Base-by-base conservation (phyloP, 2,888 invertebrate species). In the Acleris sparsana region DNA sequence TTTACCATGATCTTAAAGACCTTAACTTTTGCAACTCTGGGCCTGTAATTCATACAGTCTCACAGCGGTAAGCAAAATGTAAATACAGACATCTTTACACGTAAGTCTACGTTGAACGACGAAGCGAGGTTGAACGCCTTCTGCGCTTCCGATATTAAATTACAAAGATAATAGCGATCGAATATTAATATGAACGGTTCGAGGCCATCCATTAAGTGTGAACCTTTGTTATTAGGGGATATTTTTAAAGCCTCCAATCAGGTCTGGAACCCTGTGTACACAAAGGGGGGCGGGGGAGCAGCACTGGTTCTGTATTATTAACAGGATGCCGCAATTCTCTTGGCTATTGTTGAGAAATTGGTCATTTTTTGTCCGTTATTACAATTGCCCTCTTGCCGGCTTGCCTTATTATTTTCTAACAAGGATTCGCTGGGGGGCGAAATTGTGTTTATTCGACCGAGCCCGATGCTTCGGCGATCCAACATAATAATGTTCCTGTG, bases 341-440 rank as follows among this genome's bases (percentile, higher is more conserved):
- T 49, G 58, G 48, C 17, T 33, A 49, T 59, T 59, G 49, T 49
- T 33, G 49, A 59, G 58, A 49, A 20, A 59, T 33, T 49, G 58
- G 48, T 49, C 20, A 33, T 59, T 49, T 59, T 59, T 49, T 33
- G 11, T 33, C 22, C 57, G 46, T 46, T 57, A 57, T 57, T 46
- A 59, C 58, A 59, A 59, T 59, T 33, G 58, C 49, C 33, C 48
- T 16, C 25, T 58, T 29, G 58, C 48, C 29, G 17, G 57, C 46
- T 49, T 29, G 53, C 29, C 58, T 49, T 59, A 59, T 59, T 59
- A 59, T 59, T 49, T 59, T 17, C 18, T 59, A 59, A 59, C 58
- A 59, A 59, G 58, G 57, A 18, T 13, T 18, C n/a, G 46, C 49
- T 33, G 49, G 25, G 49, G 49, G 29, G 29, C 11, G 46, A 59